A percentile compares a stretch with the other conserved stretches of the same genome.
phyloP scores from a whole-genome alignment of 2,888 invertebrate species.

The Nemurella pictetii region DNA sequence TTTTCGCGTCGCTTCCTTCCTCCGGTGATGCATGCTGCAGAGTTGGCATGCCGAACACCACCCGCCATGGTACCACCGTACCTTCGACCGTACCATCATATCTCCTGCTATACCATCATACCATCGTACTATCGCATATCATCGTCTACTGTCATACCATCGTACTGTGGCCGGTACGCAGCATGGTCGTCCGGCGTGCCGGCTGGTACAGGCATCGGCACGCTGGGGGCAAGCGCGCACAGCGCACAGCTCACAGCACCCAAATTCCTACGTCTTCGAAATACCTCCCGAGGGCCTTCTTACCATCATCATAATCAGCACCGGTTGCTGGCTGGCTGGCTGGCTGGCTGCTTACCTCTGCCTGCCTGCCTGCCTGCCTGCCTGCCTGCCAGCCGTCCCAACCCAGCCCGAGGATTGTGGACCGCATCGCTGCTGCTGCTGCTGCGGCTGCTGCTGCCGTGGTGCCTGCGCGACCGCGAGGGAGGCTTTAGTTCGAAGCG shows the following conservation, averaged over 20 bases:
- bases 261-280: slow-evolving; percentile 4
- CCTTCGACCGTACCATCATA: too few relatives aligned
- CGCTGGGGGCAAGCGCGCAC: neutral
- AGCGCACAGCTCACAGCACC: neutral
- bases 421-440: too few relatives aligned
- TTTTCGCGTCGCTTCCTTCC: neutral
- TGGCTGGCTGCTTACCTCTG: too few relatives aligned
- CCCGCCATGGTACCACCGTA: too few relatives aligned
- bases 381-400: neutral
- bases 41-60: too few relatives aligned
- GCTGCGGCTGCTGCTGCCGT: too few relatives aligned
- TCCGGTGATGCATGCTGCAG: neutral
- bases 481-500: neutral
- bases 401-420: neutral
- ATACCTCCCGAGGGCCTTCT: neutral
- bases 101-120: too few relatives aligned
- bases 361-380: neutral
- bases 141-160: too few relatives aligned
- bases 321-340: neutral
- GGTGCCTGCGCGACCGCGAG: too few relatives aligned
- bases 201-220: neutral
- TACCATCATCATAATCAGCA: neutral
- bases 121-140: too few relatives aligned
- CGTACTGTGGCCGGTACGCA: too few relatives aligned
- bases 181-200: neutral